A percentile compares a stretch with the other conserved stretches of the same genome.
phyloP scores from a whole-genome alignment of 2,113 vertebrate genomes.

The Gobio gobio region DNA sequence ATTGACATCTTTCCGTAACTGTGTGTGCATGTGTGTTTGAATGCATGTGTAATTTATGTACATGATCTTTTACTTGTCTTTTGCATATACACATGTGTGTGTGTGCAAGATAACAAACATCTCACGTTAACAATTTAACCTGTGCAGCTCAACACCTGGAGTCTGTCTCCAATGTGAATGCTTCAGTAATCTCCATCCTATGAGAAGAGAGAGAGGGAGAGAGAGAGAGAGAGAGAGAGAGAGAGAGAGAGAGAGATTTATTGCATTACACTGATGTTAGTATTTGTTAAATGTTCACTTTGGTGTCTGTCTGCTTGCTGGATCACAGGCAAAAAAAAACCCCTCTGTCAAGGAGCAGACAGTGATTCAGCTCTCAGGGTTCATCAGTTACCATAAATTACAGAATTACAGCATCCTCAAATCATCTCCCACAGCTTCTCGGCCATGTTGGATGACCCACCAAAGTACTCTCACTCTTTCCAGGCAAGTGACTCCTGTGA shows the following conservation, averaged over 20 bases:
- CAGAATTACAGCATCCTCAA: background rate
- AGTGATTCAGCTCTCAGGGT: background rate
- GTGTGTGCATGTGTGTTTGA: background rate
- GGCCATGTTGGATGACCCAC: background rate
- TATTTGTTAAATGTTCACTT: background rate
- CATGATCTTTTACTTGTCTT: slow-evolving; percentile 28
- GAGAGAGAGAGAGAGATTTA: slow-evolving; percentile 43
- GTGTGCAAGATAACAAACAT: slow-evolving; percentile 44
- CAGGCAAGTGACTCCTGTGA: background rate
- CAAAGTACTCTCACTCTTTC: background rate
- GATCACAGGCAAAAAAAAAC: slow-evolving; percentile 1
- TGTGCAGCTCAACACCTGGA: slow-evolving; percentile 67
- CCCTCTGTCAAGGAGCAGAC: background rate
- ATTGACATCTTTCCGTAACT: slow-evolving; percentile 2
- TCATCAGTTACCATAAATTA: background rate
- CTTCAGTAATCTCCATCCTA: slow-evolving; percentile 19
- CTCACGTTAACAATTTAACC: slow-evolving; percentile 42
- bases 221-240: slow-evolving; percentile 56
- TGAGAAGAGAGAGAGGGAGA: slow-evolving; percentile 27
- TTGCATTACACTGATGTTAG: slow-evolving; percentile 14
- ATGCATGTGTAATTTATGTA: slow-evolving; percentile 51
- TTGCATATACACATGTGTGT: slow-evolving; percentile 56
- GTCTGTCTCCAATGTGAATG: background rate
- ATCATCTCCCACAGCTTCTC: background rate
- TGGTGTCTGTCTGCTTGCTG: too few relatives aligned